Conservation (phyloP, 2,113 vertebrate species). For the Corvus cornix region DNA sequence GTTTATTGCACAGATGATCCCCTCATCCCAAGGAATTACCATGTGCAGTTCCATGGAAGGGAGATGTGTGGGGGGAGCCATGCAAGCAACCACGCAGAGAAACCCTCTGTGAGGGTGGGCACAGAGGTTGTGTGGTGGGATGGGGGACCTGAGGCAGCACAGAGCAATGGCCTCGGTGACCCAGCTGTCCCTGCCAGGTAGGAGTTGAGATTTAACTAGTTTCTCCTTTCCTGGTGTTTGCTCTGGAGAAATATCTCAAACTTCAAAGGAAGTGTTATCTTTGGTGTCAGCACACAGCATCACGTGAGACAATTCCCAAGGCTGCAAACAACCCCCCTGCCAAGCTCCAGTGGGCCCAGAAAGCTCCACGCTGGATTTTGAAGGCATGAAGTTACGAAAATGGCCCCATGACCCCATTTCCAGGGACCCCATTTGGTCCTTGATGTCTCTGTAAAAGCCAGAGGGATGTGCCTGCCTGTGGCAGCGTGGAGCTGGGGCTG, state of each 20-base stretch:
- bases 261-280: background rate
- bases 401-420: background rate
- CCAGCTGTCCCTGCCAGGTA: background rate
- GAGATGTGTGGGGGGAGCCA: fast-evolving
- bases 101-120: fast-evolving
- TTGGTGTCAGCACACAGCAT: background rate
- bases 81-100: fast-evolving
- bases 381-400: background rate
- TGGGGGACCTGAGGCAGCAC: background rate
- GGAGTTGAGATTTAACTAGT: constrained; percentile 33
- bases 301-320: background rate
- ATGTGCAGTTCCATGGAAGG: fast-evolving
- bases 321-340: background rate
- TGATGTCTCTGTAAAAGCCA: fast-evolving
- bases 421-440: background rate
- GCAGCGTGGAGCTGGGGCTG: fast-evolving
- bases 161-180: background rate
- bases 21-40: background rate
- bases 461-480: fast-evolving
- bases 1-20: background rate
- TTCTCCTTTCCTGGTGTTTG: background rate
- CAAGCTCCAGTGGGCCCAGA: background rate
- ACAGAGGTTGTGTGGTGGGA: fast-evolving
- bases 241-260: background rate
- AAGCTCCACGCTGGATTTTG: background rate